phyloP scores from a whole-genome alignment of 2,113 vertebrate genomes.

The Sigmodon hispidus region DNA sequence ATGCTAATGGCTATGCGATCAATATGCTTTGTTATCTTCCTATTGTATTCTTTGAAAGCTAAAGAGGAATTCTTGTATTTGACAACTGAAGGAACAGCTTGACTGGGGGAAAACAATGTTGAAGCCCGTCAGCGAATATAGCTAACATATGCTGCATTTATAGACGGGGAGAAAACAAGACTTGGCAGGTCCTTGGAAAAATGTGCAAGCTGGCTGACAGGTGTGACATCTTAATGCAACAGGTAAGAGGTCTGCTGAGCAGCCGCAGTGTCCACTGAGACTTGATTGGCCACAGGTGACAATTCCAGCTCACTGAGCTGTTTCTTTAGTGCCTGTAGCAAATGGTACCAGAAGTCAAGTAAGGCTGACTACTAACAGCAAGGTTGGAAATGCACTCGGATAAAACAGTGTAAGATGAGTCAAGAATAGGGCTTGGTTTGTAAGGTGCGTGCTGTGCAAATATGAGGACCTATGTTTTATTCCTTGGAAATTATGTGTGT shows the following conservation, averaged over 20 bases:
- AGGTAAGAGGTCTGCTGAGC: conserved; percentile 13
- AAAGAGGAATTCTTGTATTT: conserved; percentile 29
- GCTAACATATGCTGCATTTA: conserved; percentile 61
- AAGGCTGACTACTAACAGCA: conserved; percentile 24
- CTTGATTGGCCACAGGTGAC: conserved; percentile 34
- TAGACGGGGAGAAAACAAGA: conserved; percentile 46
- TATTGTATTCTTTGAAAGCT: conserved; percentile 35
- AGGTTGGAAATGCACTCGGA: neutral
- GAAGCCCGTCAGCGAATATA: conserved; percentile 53
- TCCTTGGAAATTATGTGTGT: neutral
- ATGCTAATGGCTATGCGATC: neutral
- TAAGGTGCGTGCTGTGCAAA: no score
- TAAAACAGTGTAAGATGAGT: neutral
- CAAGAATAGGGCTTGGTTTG: neutral
- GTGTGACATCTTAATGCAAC: conserved; percentile 33
- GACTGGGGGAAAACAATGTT: conserved; percentile 18
- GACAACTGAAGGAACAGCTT: conserved; percentile 45
- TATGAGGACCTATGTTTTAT: neutral
- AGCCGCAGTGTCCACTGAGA: conserved; percentile 12
- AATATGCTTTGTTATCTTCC: neutral
- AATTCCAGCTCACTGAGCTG: conserved; percentile 11
- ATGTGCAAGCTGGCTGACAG: conserved; percentile 28
- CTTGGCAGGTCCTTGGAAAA: conserved; percentile 38
- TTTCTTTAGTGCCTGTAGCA: conserved; percentile 17
- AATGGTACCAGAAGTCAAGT: conserved; percentile 57